Base-by-base conservation (phyloP, 1,140 invertebrate genomes). In the Heliconius nattereri region DNA sequence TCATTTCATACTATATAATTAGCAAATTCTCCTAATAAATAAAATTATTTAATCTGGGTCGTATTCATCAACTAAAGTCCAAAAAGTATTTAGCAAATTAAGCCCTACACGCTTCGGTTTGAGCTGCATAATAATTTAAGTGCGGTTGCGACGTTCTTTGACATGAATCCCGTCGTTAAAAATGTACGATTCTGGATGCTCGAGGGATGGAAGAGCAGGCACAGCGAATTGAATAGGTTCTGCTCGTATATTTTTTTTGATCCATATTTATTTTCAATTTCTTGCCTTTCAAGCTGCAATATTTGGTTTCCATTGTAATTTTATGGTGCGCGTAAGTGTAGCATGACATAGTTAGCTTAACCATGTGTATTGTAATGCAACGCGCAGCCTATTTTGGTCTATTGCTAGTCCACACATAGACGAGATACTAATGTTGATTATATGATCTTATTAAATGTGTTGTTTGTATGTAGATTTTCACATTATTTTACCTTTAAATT, bases 81-180 rank as follows among this genome's bases (percentile, higher is more conserved):
- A 40, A 78, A n/a, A 72, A 35, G 11, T 66, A 71, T 78, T 72
- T 57, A 57, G 45, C 37, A 54, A 54, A 78, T 35, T 78, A 37
- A 54, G n/a, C 19, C 45, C 23, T 73, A 73, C 74, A 13, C 32
- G 40, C 40, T 57, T 75, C 23, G 54, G 60, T 66, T 66, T 37
- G 2, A 32, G n/a, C 16, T 72, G 78, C 23, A 79, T 71, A 71
- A 79, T 71, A 75, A 71, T 78, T 78, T 73, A 35, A 78, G 71
- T 35, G 66, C 70, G 77, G 77, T 49, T 57, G 29, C 35, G 57
- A 45, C 19, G 71, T 54, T 75, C 54, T 79, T 79, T 79, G 78
- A 74, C 60, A 79, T 66, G 49, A 74, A 73, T 26, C 26, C 77
- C 57, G 73, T 71, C 73, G 73, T 87, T 87, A 87, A 88, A 89